Evolutionary conservation across 2,113 vertebrate genomes (phyloP).

Genomic region (Cranoglanis bouderius): DNA sequence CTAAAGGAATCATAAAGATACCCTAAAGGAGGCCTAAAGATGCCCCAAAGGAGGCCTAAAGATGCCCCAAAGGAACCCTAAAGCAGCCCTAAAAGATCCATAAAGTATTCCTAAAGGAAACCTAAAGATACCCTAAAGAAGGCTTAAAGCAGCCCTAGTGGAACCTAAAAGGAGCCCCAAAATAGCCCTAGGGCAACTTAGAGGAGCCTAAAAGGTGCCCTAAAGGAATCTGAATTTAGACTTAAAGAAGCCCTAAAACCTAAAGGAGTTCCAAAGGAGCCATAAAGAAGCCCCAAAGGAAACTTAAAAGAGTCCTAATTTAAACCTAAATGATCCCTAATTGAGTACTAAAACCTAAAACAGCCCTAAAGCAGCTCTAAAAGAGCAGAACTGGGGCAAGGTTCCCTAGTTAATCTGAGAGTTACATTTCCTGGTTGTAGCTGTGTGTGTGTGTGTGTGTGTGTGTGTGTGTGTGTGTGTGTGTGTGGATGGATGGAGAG

Average conservation of each 20-base stretch:
- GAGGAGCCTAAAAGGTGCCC: neutral
- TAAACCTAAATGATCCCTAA: neutral
- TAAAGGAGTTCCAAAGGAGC: neutral
- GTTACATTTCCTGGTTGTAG: neutral
- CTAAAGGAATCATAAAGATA: neutral
- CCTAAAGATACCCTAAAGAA: neutral
- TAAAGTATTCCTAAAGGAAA: neutral
- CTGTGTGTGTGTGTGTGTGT: neutral
- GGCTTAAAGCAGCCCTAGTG: neutral
- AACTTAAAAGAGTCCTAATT: neutral
- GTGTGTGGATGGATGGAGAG: neutral
- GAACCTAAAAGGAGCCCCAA: neutral
- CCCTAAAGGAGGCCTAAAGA: neutral
- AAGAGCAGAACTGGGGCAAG: constrained; percentile 6
- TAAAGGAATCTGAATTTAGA: neutral
- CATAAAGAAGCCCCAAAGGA: neutral
- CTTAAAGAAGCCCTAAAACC: neutral
- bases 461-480: neutral
- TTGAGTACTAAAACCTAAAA: neutral
- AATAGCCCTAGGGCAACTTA: neutral
- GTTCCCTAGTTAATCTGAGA: neutral
- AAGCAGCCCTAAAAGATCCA: neutral
- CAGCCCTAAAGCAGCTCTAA: neutral
- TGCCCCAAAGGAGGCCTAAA: neutral
- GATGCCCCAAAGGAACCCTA: neutral